Percentiles rank a stretch among this genome's conserved stretches.
Conservation (phyloP, 2,113 vertebrate genomes). For the Labeo catla region DNA sequence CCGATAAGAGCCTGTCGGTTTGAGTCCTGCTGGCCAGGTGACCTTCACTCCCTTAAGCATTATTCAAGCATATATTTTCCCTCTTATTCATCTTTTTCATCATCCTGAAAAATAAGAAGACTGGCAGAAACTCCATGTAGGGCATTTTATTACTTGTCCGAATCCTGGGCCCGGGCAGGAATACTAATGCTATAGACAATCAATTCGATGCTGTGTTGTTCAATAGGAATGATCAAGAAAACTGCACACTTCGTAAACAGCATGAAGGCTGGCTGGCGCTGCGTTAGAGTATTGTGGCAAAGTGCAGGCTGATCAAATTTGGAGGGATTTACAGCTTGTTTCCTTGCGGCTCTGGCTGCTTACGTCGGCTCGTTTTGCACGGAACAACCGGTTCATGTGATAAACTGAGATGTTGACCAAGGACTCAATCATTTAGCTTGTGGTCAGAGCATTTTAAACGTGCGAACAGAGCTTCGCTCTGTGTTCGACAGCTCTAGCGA, state of each 20-base stretch:
- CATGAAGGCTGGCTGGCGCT: constrained; percentile 66
- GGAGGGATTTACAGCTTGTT: constrained; percentile 72
- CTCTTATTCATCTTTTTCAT: constrained; percentile 57
- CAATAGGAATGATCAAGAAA: constrained; percentile 78
- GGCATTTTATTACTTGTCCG: constrained; percentile 82
- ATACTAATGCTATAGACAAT: constrained; percentile 83
- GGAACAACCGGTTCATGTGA: constrained; percentile 59
- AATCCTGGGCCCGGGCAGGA: constrained; percentile 75
- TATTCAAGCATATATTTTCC: constrained; percentile 68
- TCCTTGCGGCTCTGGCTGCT: constrained; percentile 57
- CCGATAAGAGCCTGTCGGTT: constrained; percentile 69
- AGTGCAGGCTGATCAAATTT: constrained; percentile 73
- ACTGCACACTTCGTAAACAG: constrained; percentile 75
- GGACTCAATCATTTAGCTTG: constrained; percentile 61
- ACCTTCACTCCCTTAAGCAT: constrained; percentile 72
- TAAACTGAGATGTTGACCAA: constrained; percentile 72
- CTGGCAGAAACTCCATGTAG: constrained; percentile 75
- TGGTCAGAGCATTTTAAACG: constrained; percentile 59
- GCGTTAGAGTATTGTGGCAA: constrained; percentile 73
- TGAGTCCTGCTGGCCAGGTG: constrained; percentile 69
- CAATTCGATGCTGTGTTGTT: constrained; percentile 77
- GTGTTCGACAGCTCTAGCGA: constrained; percentile 38
- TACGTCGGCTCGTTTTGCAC: constrained; percentile 59
- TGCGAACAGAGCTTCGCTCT: constrained; percentile 52
- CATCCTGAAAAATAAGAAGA: constrained; percentile 33